Percentiles rank a stretch among this genome's conserved stretches.
phyloP scores from a whole-genome alignment of 1,140 invertebrate species.

The Drosophila setifemur region DNA sequence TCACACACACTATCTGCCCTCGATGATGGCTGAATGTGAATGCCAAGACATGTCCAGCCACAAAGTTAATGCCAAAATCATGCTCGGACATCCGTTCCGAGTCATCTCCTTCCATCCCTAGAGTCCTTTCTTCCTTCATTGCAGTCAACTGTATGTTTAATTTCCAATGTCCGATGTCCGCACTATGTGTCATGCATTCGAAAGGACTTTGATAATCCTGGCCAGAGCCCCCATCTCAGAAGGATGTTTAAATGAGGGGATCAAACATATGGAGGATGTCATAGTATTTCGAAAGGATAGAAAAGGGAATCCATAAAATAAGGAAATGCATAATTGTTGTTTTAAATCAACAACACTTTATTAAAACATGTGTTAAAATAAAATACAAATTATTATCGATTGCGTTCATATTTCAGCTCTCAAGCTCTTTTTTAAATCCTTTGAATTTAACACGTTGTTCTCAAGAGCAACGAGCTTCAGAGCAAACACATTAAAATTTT shows the following conservation, averaged over 20 bases:
- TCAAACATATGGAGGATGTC: neutral
- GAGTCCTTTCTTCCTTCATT: neutral
- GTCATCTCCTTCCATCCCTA: neutral
- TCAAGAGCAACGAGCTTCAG: no score
- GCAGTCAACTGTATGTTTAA: neutral
- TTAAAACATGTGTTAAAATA: no score
- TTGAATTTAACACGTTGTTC: no score
- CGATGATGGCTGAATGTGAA: constrained; percentile 32
- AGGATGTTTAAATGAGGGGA: neutral
- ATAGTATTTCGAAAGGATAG: no score
- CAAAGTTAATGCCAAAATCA: constrained; percentile 72
- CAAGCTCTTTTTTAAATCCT: no score
- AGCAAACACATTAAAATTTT: no score
- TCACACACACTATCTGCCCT: neutral
- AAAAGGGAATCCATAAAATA: no score
- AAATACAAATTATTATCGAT: no score
- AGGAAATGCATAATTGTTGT: no score
- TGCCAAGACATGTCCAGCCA: constrained; percentile 56
- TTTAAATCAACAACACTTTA: no score
- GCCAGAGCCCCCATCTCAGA: neutral
- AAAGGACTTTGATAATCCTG: constrained; percentile 58
- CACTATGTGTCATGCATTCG: constrained; percentile 49
- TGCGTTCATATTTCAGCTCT: no score
- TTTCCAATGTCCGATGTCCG: neutral
- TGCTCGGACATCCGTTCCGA: constrained; percentile 45